Evolutionary conservation across 2,797 vertebrate species (phyloP).

Genomic region (Xiphophorus birchmanni): DNA sequence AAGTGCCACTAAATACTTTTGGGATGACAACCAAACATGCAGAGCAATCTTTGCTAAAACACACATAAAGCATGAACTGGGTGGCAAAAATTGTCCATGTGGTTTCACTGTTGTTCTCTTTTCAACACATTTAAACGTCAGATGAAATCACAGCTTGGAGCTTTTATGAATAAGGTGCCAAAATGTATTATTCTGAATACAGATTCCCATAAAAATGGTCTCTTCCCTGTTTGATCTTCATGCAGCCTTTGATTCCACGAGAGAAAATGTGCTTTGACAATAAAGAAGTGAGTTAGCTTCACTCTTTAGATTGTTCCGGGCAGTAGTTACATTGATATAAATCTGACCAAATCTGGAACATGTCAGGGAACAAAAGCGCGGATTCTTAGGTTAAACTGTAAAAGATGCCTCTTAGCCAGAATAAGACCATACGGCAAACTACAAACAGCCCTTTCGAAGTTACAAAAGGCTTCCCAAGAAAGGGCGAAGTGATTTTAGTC

Average conservation of each 20-base stretch:
- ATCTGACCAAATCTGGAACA: background rate
- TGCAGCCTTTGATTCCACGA: background rate
- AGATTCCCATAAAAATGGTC: background rate
- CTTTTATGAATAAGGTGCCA: background rate
- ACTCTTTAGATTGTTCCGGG: background rate
- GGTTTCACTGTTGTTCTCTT: background rate
- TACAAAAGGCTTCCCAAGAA: background rate
- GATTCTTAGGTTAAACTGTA: conserved; percentile 2
- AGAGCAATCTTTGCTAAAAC: background rate
- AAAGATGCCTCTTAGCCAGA: background rate
- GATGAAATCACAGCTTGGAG: background rate
- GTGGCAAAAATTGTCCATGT: background rate
- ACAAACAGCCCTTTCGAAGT: conserved; percentile 1
- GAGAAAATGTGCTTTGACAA: background rate
- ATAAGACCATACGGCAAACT: background rate
- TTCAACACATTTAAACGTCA: background rate
- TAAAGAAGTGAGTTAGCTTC: background rate
- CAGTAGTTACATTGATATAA: conserved; percentile 1
- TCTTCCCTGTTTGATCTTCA: conserved; percentile 6
- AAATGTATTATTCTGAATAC: conserved; percentile 1
- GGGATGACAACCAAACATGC: background rate
- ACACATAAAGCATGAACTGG: background rate
- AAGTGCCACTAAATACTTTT: background rate
- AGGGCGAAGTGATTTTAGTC: background rate
- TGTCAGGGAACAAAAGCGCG: background rate